Evolutionary conservation across 2,888 invertebrate genomes (phyloP).

Genomic region (Drosophila mayaguana): DNA sequence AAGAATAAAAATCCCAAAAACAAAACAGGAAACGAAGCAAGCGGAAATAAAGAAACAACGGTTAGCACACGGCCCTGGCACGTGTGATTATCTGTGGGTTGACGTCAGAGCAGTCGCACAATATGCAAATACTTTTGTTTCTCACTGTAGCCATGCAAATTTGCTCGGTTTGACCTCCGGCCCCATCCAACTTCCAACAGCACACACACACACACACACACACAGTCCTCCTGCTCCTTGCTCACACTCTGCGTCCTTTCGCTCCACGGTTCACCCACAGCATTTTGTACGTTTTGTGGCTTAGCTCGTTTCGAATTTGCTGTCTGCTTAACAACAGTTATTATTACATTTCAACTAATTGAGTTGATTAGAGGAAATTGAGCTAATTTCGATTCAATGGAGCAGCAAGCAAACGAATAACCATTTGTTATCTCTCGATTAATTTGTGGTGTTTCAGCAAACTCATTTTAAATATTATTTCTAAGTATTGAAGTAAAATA

Average conservation of each 20-base stretch:
- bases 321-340: constrained; percentile 60
- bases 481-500: not conserved
- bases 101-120: constrained; percentile 59
- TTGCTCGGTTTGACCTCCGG: constrained; percentile 17
- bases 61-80: constrained; percentile 50
- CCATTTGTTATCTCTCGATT: constrained; percentile 12
- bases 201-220: not conserved
- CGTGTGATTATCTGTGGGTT: constrained; percentile 63
- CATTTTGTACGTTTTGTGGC: constrained; percentile 63
- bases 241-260: not conserved
- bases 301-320: constrained; percentile 51
- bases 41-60: constrained; percentile 61
- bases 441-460: constrained; percentile 2
- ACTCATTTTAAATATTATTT: constrained; percentile 8
- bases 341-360: constrained; percentile 75
- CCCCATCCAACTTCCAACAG: not conserved
- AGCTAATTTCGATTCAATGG: constrained; percentile 48
- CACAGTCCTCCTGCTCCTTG: not conserved
- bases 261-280: constrained; percentile 15
- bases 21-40: constrained; percentile 33
- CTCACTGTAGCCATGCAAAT: constrained; percentile 67
- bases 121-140: constrained; percentile 73
- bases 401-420: constrained; percentile 21
- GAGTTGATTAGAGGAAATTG: constrained; percentile 76
- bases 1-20: not conserved